Evolutionary conservation across 2,888 invertebrate species (phyloP), one percentile per base, ranked within the genome.

Genomic region (Andrena camellia): DNA sequence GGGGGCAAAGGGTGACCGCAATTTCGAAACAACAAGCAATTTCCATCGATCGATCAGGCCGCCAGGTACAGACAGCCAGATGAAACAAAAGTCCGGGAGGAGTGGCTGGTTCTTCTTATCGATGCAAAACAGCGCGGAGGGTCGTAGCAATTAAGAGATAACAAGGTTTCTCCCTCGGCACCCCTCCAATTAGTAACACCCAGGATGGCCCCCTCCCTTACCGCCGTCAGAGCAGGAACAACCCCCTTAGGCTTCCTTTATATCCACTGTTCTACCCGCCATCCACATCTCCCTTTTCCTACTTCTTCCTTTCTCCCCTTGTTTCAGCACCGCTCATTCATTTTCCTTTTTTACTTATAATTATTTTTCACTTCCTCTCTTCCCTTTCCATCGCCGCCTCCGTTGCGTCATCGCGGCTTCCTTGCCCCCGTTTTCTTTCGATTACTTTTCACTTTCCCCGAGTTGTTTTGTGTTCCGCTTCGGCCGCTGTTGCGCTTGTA

Each of bases 101-200:
- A 83, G 75, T 83, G 81, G 86, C 72, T 83, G 84, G 81, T 80
- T 68, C 83, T 92, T 90, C 92, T 93, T 93, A 93, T 93, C 94
- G 91, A 94, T 94, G 94, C 93, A 93, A 93, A 94, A 93, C 92
- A 93, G 92, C 87, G 89, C 89, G 90, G 89, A 92, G 93, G 93
- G 92, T 92, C 91, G 93, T 90, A 93, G 93, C 93, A 94, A 94
- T 94, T 94, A 94, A 94, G 93, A 94, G 94, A 94, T 94, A 94
- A 94, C 94, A 94, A 94, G 93, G 92, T 93, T 93, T 92, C 90
- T 92, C 92, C 91, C 90, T 91, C 90, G 91, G 89, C 91, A 90
- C 93, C 93, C 93, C 93, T 93, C 93, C 94, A 94, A 94, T 94
- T 94, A 94, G 94, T 93, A 91, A 94, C 93, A 93, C 94, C 92